Base-by-base conservation (phyloP, 1,140 invertebrate species). In the Lycorma delicatula region DNA sequence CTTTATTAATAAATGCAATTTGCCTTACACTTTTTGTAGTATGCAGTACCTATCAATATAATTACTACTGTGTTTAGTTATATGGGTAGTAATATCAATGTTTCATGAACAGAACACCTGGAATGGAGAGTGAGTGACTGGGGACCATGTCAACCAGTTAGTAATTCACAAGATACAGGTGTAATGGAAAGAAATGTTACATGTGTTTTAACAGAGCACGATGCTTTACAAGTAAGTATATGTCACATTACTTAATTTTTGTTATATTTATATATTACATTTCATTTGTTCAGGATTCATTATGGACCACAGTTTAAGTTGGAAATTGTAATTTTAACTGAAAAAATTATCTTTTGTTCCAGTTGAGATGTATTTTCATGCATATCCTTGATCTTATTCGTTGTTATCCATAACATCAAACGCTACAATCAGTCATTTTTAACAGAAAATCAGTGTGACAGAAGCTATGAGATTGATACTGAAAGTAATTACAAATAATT, bases 111-210 rank as follows among this genome's bases (percentile, higher is more conserved):
- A 70, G 69, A 71, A 31, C 66, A 67, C 29, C 61, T 71, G 26
- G 63, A 68, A 56, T 71, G 69, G 69, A 61, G 67, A 48, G 62
- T 65, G 11, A 64, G 64, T 1, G 63, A 68, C 47, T 70, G 68
- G 69, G 67, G 66, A n/a, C 64, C 67, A 1, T 68, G 67, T 36
- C 47, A 47, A 1, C 47, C 55, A 1, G 57, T 60, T 22, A 61
- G 53, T 55, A 48, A 38, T 11, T 50, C 28, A 28, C 16, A 47
- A 36, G 53, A 53, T 13, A 52, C 46, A 7, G 69, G 69, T 16
- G 59, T 67, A 16, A 68, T 64, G 49, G 62, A 66, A 34, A 54
- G 69, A 28, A 68, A 70, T 29, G 66, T 69, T 0, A 65, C 60
- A 7, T 70, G 69, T 38, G 63, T 69, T 7, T 59, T 70, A 13